Evolutionary conservation across 2,888 invertebrate species (phyloP), one percentile per base, ranked within the genome.

Genomic region (Palloptera scutellata): DNA sequence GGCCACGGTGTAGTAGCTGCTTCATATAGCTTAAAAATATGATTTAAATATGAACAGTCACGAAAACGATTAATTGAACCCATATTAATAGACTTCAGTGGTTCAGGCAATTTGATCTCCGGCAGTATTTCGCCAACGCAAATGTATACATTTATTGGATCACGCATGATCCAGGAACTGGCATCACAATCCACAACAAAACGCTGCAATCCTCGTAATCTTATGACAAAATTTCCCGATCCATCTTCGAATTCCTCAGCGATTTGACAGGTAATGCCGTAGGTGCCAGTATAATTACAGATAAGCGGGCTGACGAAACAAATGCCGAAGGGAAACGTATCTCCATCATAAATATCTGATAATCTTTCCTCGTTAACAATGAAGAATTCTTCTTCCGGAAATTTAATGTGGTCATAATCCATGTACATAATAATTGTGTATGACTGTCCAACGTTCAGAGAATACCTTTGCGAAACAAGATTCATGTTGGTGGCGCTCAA

Each of bases 191-290:
- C 80, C 83, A 67, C 78, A 17, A 83, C 86, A 81, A 94, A 94
- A 69, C 94, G 86, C 80, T 94, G 94, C 60, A 93, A 84, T 0
- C 92, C 93, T 78, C 90, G 90, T 0, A 93, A 93, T 83, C 91
- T 91, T 15, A 92, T 86, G 40, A 89, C 87, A n/a, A 91, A 77
- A 72, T 79, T 73, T 9, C 81, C 79, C 0, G 77, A 74, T 19
- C 76, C 78, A 68, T 83, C 79, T 42, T 78, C 77, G 4, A 85
- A 83, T 64, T 81, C 80, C 54, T 85, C 85, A 69, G 83, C 85
- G 41, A 86, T 83, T 72, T 86, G 85, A 42, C 85, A 85, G 1
- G 85, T 85, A 1, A 86, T 85, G 0, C 86, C 86, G 62, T 82
- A 85, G 45, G 79, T 62, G 42, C 30, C 30, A 30, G 2, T 30